phyloP scores from a whole-genome alignment of 2,797 vertebrate species.

The Nasua narica region DNA sequence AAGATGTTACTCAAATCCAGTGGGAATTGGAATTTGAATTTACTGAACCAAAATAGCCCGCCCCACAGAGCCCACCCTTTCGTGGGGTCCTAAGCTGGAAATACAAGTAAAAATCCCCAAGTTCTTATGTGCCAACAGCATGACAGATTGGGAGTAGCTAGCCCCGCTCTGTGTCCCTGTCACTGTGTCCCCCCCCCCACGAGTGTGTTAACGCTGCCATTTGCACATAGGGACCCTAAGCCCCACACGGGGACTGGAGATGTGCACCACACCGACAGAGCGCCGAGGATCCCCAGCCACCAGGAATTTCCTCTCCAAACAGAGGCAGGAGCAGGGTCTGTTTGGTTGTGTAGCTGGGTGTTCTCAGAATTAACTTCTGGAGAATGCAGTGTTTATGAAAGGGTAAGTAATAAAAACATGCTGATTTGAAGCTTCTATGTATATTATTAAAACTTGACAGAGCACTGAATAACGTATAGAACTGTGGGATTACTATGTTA shows the following conservation, averaged over 20 bases:
- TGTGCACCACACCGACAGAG: no score
- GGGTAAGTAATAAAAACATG: neutral
- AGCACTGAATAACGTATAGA: neutral
- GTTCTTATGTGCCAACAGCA: neutral
- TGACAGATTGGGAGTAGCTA: neutral
- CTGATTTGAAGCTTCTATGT: neutral
- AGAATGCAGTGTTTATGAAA: neutral
- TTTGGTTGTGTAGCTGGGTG: no score
- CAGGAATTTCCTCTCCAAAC: neutral
- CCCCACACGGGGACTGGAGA: rapidly evolving
- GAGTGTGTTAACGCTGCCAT: neutral
- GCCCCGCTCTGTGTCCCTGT: neutral
- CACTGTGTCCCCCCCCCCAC: rapidly evolving
- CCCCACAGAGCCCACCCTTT: rapidly evolving
- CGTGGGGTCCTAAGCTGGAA: neutral
- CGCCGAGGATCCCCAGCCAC: rapidly evolving
- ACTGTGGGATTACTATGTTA: neutral
- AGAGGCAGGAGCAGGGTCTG: neutral
- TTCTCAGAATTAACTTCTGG: neutral
- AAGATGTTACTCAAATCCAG: neutral
- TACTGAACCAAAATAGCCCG: neutral
- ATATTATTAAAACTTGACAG: neutral
- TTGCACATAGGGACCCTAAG: rapidly evolving
- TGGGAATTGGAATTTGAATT: neutral
- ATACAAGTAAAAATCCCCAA: neutral